These are phyloP conservation scores for Notarius quadriscutis DNA, from an alignment of 2,113 vertebrate genomes.

Conservation along the genomic window DNA sequence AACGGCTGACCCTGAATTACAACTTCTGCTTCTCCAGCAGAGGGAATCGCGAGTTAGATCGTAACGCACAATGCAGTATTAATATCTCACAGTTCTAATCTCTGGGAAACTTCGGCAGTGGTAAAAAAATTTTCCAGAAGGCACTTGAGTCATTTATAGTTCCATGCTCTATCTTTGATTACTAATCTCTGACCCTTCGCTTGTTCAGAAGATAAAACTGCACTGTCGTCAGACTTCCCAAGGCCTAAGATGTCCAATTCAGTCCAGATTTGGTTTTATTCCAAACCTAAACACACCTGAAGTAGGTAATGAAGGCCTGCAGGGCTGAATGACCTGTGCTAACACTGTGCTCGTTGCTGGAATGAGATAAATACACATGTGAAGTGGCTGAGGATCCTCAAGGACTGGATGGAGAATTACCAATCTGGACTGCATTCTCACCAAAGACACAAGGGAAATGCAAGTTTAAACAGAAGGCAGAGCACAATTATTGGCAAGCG, in stretches of 20 bases:
- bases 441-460: constrained; percentile 33
- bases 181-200: constrained; percentile 18
- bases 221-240: constrained; percentile 9
- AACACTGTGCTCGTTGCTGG: not conserved
- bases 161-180: constrained; percentile 2
- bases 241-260: not conserved
- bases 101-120: not conserved
- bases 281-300: constrained; percentile 1
- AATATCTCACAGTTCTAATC: not conserved
- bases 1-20: not conserved
- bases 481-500: constrained; percentile 19
- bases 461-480: constrained; percentile 29
- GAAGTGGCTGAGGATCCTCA: not conserved
- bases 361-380: not conserved
- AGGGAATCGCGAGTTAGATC: too few relatives aligned
- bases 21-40: not conserved
- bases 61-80: not conserved
- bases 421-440: not conserved
- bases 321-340: not conserved
- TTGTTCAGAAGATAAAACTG: constrained; percentile 23
- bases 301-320: not conserved
- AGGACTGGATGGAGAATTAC: not conserved
- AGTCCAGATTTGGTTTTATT: not conserved
- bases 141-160: not conserved
- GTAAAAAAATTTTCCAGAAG: not conserved